Base-by-base conservation (phyloP, 92 coral and sea anemone genomes). In the Bergia sp. region DNA sequence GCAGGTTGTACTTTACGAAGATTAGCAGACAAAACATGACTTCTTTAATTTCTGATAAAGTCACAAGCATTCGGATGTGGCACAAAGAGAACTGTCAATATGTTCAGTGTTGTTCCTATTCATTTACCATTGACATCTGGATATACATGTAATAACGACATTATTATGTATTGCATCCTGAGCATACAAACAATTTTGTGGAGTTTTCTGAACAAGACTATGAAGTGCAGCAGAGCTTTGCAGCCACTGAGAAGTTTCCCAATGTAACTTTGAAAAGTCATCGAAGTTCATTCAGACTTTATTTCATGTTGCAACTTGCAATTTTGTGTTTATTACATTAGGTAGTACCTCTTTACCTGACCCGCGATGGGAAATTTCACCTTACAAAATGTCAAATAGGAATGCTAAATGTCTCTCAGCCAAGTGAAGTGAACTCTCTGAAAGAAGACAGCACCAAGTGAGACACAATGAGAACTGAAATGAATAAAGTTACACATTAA, bases 351-450 rank as follows among this genome's bases (percentile, higher is more conserved):
- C 77, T 71, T 84, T 84, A 84, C 87, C 87, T 84, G 87, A 66
- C 87, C 87, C 79, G 40, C 42, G 87, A 72, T 84, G 79, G 87
- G 79, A 84, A 84, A 45, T 84, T 84, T 72, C 77, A 84, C 87
- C 79, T 84, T 84, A 84, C 87, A 84, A 84, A 84, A 84, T 84
- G 87, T 13, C 87, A 84, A 84, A 84, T 84, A 84, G 87, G 87
- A 84, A 84, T 83, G 87, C 87, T 84, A 69, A 84, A 84, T 84
- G 87, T 84, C 87, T 84, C 87, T 84, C 87, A 1, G 79, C 87
- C 87, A 69, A 84, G 79, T 84, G 87, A 84, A 84, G 87, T 71
- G 87, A 84, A 84, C 77, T 84, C 80, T 76, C 87, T 84, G 87
- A 84, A 84, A 84, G 87, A 84, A 84, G 87, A 84, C 13, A 84